These are phyloP conservation scores for Terebella lapidaria DNA, from an alignment of 2,888 invertebrate species.

Conservation along the genomic window DNA sequence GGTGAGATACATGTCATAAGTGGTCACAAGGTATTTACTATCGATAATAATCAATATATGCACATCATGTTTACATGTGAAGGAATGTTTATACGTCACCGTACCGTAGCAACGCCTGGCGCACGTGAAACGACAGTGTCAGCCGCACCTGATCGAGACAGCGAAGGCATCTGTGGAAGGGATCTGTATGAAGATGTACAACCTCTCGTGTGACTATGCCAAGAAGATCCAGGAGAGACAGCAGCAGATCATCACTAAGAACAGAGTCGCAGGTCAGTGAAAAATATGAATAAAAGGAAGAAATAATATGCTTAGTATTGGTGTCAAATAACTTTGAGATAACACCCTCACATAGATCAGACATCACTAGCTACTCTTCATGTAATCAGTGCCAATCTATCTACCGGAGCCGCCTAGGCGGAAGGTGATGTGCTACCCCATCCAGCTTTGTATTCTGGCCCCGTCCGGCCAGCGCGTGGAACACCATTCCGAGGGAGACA, in stretches of 20 bases:
- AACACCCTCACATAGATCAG: too few species aligned
- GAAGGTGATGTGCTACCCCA: conserved; percentile 92
- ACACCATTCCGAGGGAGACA: conserved; percentile 59
- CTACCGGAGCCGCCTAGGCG: neutral
- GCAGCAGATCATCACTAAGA: conserved; percentile 76
- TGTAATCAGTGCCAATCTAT: neutral
- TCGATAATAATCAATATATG: too few species aligned
- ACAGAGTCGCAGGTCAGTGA: conserved; percentile 44
- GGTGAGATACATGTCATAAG: conserved; percentile 36
- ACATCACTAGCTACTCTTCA: too few species aligned
- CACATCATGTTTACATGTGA: too few species aligned
- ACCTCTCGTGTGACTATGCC: conserved; percentile 84
- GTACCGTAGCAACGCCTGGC: conserved; percentile 72
- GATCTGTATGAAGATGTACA: conserved; percentile 88
- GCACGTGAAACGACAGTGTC: conserved; percentile 89
- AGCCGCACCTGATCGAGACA: conserved; percentile 90
- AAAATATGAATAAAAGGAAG: neutral
- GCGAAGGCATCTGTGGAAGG: conserved; percentile 92
- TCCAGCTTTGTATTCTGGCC: conserved; percentile 81
- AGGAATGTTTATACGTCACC: too few species aligned
- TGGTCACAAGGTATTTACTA: too few species aligned
- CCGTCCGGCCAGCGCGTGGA: conserved; percentile 82
- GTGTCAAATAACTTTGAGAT: too few species aligned
- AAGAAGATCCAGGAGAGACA: conserved; percentile 86
- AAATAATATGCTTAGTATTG: too few species aligned